Evolutionary conservation across 2,888 invertebrate species (phyloP).

Genomic region (Coronaproctus castanopsis): DNA sequence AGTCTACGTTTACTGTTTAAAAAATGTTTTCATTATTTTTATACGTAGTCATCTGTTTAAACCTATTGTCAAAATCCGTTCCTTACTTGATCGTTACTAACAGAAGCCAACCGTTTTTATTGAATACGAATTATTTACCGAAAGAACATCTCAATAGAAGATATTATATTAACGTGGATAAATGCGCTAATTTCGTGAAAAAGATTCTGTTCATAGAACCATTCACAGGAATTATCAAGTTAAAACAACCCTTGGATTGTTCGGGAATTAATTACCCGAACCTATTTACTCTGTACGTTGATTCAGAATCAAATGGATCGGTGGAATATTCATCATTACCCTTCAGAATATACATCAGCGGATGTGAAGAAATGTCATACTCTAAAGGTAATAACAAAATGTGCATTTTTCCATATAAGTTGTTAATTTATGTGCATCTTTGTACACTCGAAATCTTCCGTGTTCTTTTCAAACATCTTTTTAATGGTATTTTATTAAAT

Average conservation of each 20-base stretch:
- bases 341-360: slow-evolving; percentile 23
- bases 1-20: no score
- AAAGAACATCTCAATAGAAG: slow-evolving; percentile 26
- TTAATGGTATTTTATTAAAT: no score
- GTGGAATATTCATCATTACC: slow-evolving; percentile 25
- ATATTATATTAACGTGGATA: slow-evolving; percentile 57
- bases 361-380: slow-evolving; percentile 19
- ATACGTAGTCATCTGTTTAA: no score
- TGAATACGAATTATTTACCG: not conserved
- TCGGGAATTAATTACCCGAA: slow-evolving; percentile 65
- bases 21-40: no score
- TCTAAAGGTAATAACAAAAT: slow-evolving; percentile 7
- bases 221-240: slow-evolving; percentile 50
- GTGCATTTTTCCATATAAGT: no score
- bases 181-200: slow-evolving; percentile 63
- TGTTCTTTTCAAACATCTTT: no score
- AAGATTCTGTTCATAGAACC: slow-evolving; percentile 54
- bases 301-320: slow-evolving; percentile 49
- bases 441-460: no score
- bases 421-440: no score
- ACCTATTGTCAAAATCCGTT: no score
- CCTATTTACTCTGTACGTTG: slow-evolving; percentile 66
- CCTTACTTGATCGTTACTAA: no score
- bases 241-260: slow-evolving; percentile 50
- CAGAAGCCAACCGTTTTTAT: not conserved